Evolutionary conservation across 2,113 vertebrate genomes (phyloP).

Genomic region (Chrysochloris asiatica): DNA sequence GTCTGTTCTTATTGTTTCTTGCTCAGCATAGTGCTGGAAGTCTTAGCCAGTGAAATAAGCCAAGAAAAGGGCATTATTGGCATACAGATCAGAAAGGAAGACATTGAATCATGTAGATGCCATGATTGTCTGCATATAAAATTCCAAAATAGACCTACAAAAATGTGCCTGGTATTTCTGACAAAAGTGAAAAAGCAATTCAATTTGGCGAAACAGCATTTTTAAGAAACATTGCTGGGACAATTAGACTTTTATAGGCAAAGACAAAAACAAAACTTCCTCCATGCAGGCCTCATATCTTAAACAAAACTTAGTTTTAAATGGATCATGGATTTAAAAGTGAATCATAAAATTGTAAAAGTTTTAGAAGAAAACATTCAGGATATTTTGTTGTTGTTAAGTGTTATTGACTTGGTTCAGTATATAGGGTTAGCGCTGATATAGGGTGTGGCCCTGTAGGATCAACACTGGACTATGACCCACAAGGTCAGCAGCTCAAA

Average conservation of each 20-base stretch:
- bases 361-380: background rate
- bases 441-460: too few relatives aligned
- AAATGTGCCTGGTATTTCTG: background rate
- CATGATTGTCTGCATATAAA: background rate
- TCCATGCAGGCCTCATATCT: background rate
- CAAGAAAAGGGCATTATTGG: background rate
- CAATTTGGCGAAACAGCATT: background rate
- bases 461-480: too few relatives aligned
- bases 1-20: background rate
- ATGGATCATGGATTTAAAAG: background rate
- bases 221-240: background rate
- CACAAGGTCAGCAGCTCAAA: too few relatives aligned
- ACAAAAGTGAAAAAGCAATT: background rate
- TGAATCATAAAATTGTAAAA: background rate
- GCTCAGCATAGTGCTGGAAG: background rate
- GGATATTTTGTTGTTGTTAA: too few relatives aligned
- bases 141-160: background rate
- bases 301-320: background rate
- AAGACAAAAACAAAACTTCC: background rate
- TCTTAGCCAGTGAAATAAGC: background rate
- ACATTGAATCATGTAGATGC: background rate
- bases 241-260: background rate
- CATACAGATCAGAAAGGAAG: constrained; percentile 1
- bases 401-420: too few relatives aligned
- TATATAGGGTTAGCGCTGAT: too few relatives aligned